Conservation (phyloP, 2,797 vertebrate species). For the Toxotes lorentzi region DNA sequence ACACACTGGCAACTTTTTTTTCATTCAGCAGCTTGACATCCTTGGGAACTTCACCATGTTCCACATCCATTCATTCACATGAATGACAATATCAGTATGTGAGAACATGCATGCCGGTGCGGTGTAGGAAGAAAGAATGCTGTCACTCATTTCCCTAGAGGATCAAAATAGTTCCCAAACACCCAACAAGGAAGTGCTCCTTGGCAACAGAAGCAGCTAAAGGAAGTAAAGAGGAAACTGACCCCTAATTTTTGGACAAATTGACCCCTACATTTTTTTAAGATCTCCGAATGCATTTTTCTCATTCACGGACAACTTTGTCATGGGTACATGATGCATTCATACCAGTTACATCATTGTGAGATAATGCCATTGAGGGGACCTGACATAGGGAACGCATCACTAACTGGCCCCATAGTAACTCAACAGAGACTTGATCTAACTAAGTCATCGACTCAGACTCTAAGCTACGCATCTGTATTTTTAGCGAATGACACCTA, state of each 20-base stretch:
- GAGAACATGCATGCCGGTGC: slow-evolving; percentile 55
- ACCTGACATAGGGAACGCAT: slow-evolving; percentile 13
- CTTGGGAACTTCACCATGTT: slow-evolving; percentile 59
- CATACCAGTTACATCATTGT: slow-evolving; percentile 42
- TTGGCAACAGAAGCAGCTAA: slow-evolving; percentile 63
- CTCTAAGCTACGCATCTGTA: background rate
- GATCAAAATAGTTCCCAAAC: slow-evolving; percentile 69
- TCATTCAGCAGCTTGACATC: slow-evolving; percentile 43
- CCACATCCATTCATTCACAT: slow-evolving; percentile 42
- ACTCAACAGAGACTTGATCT: slow-evolving; percentile 11
- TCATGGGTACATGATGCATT: slow-evolving; percentile 59
- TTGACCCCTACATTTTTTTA: slow-evolving; percentile 61
- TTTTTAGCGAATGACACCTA: background rate
- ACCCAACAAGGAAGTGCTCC: slow-evolving; percentile 57
- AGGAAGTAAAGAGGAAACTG: slow-evolving; percentile 57
- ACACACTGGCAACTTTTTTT: background rate
- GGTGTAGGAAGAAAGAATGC: slow-evolving; percentile 56
- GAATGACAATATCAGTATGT: slow-evolving; percentile 57
- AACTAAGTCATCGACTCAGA: background rate
- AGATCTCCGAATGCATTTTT: slow-evolving; percentile 58
- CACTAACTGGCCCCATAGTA: slow-evolving; percentile 26
- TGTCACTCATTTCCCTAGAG: slow-evolving; percentile 58
- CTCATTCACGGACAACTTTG: slow-evolving; percentile 52
- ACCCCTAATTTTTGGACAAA: slow-evolving; percentile 58
- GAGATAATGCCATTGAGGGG: slow-evolving; percentile 25